These are phyloP conservation scores for Himalopsyche japonica DNA, from an alignment of 2,888 invertebrate genomes.

Conservation along the genomic window DNA sequence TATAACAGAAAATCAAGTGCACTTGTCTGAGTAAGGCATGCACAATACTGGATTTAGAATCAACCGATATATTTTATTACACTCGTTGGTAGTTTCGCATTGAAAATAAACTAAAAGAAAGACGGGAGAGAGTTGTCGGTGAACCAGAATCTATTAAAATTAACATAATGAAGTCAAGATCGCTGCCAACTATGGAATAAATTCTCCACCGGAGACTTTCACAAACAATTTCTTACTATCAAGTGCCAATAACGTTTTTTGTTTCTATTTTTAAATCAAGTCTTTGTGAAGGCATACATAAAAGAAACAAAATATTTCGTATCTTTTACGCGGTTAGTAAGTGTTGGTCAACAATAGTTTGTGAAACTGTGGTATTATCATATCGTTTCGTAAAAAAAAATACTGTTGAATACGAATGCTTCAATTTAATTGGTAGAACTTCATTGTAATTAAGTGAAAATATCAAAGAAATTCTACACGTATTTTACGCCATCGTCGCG, in stretches of 20 bases:
- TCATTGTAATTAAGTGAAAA: too few species aligned
- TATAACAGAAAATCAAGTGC: background rate
- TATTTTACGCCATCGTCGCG: too few species aligned
- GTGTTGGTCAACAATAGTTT: too few species aligned
- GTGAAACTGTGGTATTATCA: too few species aligned
- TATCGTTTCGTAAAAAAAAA: too few species aligned
- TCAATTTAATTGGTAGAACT: too few species aligned
- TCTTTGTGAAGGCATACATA: background rate
- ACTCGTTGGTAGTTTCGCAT: background rate
- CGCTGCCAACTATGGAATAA: background rate
- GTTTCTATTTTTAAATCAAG: background rate
- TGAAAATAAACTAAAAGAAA: background rate
- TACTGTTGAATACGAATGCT: too few species aligned
- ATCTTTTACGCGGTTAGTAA: too few species aligned
- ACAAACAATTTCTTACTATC: background rate
- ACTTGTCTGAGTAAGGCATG: background rate
- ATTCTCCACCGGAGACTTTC: background rate
- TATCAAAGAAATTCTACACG: too few species aligned
- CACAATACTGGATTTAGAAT: background rate
- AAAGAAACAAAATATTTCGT: too few species aligned
- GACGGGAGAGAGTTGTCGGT: background rate
- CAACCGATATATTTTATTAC: background rate
- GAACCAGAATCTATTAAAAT: background rate
- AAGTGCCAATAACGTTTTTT: background rate
- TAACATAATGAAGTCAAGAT: background rate